Conservation (phyloP, 2,113 vertebrate species). For the Emydura subglobosa region DNA sequence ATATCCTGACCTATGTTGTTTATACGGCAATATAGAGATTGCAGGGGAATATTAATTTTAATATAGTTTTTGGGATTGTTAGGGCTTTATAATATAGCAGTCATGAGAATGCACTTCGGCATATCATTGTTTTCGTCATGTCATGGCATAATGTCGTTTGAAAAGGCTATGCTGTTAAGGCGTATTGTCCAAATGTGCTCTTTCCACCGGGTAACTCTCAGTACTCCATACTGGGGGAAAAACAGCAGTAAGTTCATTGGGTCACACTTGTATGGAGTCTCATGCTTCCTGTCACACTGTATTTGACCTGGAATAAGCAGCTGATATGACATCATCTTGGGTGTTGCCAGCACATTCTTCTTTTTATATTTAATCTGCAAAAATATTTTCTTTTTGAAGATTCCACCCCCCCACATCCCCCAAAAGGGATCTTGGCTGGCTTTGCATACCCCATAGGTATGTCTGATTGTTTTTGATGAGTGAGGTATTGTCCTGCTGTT, state of each 20-base stretch:
- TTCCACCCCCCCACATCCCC: neutral
- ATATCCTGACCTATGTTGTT: neutral
- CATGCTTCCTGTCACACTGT: slow-evolving; percentile 44
- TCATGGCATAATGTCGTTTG: neutral
- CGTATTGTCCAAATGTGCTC: accelerated
- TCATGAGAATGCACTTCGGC: neutral
- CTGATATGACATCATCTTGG: slow-evolving; percentile 55
- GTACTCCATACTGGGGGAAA: neutral
- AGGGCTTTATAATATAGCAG: neutral
- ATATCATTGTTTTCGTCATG: neutral
- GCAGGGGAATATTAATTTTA: neutral
- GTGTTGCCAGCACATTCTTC: slow-evolving; percentile 33
- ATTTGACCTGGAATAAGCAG: slow-evolving; percentile 61
- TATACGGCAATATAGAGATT: accelerated
- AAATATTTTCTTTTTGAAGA: slow-evolving; percentile 45
- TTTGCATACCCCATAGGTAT: slow-evolving; percentile 63
- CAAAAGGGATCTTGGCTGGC: slow-evolving; percentile 42
- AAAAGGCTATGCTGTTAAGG: neutral
- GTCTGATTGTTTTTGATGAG: slow-evolving; percentile 74
- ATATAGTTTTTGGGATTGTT: neutral
- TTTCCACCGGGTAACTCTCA: neutral
- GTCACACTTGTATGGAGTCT: neutral
- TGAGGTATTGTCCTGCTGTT: slow-evolving; percentile 70
- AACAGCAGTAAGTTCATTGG: neutral
- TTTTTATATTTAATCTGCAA: slow-evolving; percentile 54